These are phyloP conservation scores for Camponotus floridanus DNA, from an alignment of 1,140 invertebrate species.

Conservation along the genomic window DNA sequence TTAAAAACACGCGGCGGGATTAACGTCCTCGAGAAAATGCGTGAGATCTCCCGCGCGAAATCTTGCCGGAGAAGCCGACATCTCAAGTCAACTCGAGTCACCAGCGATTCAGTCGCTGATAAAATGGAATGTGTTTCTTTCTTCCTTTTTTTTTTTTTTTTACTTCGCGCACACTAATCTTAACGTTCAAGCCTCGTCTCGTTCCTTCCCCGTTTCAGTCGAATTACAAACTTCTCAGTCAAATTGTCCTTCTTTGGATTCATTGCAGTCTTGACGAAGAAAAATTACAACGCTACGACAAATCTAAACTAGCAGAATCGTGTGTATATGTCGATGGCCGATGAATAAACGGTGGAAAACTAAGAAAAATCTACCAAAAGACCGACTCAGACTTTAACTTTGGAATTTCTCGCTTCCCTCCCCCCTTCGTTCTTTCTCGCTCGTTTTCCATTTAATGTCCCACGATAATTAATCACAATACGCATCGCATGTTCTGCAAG, in stretches of 20 bases:
- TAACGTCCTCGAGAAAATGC: constrained; percentile 11
- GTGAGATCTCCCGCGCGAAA: constrained; percentile 9
- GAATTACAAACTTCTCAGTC: constrained; percentile 73
- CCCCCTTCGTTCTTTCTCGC: neutral
- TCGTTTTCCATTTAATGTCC: constrained; percentile 11
- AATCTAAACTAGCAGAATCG: constrained; percentile 43
- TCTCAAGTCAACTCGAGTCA: neutral
- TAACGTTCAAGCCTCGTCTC: constrained; percentile 22
- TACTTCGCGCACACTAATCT: constrained; percentile 4
- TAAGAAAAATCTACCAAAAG: constrained; percentile 13
- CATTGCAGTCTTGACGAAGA: constrained; percentile 83
- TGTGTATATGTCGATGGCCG: neutral
- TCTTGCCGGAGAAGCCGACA: neutral
- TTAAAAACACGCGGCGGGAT: constrained; percentile 20
- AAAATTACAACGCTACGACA: constrained; percentile 58
- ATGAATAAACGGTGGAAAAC: neutral
- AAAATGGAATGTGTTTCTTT: constrained; percentile 69
- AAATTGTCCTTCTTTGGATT: constrained; percentile 84
- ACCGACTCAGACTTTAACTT: neutral
- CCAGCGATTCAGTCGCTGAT: constrained; percentile 25
- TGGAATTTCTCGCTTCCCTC: neutral
- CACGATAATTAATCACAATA: constrained; percentile 15
- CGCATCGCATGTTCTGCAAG: neutral
- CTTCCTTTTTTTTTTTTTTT: neutral
- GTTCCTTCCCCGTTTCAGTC: constrained; percentile 19